Conservation (phyloP, 1,140 invertebrate genomes). For the Danaus plexippus region DNA sequence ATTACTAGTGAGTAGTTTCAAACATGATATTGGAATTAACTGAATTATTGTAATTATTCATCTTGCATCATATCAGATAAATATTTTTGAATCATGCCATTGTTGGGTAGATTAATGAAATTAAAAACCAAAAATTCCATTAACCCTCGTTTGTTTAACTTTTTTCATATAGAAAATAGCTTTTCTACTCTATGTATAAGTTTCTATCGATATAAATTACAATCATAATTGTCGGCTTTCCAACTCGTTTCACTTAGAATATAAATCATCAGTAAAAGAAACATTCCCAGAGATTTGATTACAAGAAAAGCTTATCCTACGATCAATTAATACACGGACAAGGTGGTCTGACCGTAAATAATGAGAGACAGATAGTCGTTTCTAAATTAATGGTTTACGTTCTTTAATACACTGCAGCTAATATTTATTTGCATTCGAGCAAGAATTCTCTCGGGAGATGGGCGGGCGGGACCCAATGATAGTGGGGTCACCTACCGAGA, state of each 20-base stretch:
- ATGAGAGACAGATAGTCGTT: constrained; percentile 47
- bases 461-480: constrained; percentile 45
- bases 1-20: no score
- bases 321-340: constrained; percentile 43
- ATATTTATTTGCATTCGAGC: constrained; percentile 50
- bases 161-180: constrained; percentile 3
- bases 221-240: constrained; percentile 12
- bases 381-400: constrained; percentile 51
- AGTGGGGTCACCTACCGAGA: constrained; percentile 54
- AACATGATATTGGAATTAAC: no score
- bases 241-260: constrained; percentile 12
- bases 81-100: no score
- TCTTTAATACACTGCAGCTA: constrained; percentile 23
- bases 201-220: not conserved
- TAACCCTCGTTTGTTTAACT: not conserved
- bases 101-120: not conserved
- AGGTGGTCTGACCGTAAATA: constrained; percentile 52
- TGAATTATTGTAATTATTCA: no score
- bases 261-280: constrained; percentile 19
- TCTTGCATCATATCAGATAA: no score
- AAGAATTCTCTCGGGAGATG: constrained; percentile 44
- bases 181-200: constrained; percentile 10
- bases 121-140: not conserved
- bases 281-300: constrained; percentile 16
- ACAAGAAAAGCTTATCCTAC: constrained; percentile 36